A percentile compares a stretch with the other conserved stretches of the same genome.
These are phyloP conservation scores for Melanotaenia boesemani DNA, from an alignment of 2,797 vertebrate species.

Conservation along the genomic window DNA sequence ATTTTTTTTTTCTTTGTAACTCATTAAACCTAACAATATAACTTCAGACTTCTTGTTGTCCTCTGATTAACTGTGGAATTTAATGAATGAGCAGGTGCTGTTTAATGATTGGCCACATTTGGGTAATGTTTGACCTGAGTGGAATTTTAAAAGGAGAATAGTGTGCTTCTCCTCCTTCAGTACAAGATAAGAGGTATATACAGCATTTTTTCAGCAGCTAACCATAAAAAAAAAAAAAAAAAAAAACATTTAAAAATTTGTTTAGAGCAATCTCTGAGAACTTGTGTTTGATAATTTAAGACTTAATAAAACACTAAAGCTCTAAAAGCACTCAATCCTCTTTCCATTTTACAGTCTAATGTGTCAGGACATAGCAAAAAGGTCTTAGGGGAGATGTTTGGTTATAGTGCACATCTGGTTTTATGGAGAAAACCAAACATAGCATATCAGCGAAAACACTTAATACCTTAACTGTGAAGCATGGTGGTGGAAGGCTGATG, in stretches of 20 bases:
- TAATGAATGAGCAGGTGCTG: slow-evolving; percentile 16
- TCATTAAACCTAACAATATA: slow-evolving; percentile 58
- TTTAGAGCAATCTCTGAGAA: not conserved
- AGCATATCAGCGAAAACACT: too few species aligned
- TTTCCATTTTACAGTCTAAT: too few species aligned
- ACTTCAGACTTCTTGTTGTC: slow-evolving; percentile 18
- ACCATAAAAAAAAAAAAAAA: not conserved
- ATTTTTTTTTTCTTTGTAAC: slow-evolving; percentile 20
- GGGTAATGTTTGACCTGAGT: slow-evolving; percentile 34
- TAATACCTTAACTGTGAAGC: not conserved
- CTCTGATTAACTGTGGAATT: slow-evolving; percentile 49
- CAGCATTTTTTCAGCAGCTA: not conserved
- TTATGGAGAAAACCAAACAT: too few species aligned
- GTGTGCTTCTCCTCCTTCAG: not conserved
- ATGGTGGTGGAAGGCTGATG: not conserved
- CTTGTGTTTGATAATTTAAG: not conserved
- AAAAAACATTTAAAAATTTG: not conserved
- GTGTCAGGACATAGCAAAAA: too few species aligned
- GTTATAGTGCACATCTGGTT: too few species aligned
- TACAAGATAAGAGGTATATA: not conserved
- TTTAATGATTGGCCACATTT: slow-evolving; percentile 35
- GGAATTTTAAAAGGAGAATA: not conserved
- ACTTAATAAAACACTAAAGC: not conserved
- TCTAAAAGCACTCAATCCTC: too few species aligned
- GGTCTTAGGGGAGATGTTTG: too few species aligned